A percentile compares a stretch with the other conserved stretches of the same genome.
Conservation (phyloP, 2,797 vertebrate species). For the Garrulus glandarius region DNA sequence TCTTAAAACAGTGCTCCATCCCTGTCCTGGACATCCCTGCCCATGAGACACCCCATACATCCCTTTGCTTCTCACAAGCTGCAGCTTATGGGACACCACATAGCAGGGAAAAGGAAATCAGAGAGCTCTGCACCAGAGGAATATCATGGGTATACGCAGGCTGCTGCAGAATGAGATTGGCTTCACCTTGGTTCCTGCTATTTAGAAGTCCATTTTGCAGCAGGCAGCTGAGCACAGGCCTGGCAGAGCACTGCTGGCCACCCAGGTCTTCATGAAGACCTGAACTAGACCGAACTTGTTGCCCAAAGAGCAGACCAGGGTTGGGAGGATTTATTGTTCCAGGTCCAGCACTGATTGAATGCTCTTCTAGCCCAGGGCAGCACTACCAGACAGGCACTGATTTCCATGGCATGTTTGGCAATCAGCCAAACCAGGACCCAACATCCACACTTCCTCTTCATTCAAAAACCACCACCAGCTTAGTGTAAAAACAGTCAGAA, state of each 20-base stretch:
- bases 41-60: background rate
- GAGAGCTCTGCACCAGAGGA: background rate
- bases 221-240: background rate
- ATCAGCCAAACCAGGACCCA: background rate
- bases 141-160: background rate
- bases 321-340: background rate
- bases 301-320: background rate
- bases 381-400: background rate
- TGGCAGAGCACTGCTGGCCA: accelerated
- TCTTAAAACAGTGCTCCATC: background rate
- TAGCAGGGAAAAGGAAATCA: background rate
- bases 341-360: background rate
- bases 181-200: background rate
- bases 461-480: background rate
- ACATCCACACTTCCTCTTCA: background rate
- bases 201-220: background rate
- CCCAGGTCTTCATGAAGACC: background rate
- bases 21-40: background rate
- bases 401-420: background rate
- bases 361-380: background rate
- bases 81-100: accelerated
- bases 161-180: background rate
- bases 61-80: background rate
- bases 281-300: background rate
- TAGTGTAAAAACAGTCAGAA: background rate